Percentiles rank a stretch among this genome's conserved stretches.
These are phyloP conservation scores for Brenthis ino DNA, from an alignment of 2,888 invertebrate species.

Conservation along the genomic window DNA sequence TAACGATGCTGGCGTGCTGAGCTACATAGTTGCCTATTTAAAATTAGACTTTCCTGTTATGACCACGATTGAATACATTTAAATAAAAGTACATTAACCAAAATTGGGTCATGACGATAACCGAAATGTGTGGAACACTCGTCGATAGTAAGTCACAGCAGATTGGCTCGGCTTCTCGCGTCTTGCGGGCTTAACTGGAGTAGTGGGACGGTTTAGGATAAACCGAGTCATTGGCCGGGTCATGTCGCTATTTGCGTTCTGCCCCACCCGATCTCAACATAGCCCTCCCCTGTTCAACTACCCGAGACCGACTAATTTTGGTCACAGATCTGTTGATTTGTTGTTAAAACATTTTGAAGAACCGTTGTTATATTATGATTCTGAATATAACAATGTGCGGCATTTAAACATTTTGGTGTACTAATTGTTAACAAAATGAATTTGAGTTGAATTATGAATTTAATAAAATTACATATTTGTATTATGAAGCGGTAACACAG, in stretches of 20 bases:
- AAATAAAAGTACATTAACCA: constrained; percentile 29
- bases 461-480: no score
- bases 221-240: constrained; percentile 82
- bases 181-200: constrained; percentile 69
- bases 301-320: constrained; percentile 70
- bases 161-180: constrained; percentile 50
- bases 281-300: constrained; percentile 68
- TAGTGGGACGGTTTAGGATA: constrained; percentile 82
- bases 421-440: no score
- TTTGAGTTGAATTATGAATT: no score
- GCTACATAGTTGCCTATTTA: not conserved
- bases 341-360: constrained; percentile 39
- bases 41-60: constrained; percentile 28
- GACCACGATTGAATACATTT: constrained; percentile 24
- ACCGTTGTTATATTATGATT: constrained; percentile 15
- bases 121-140: constrained; percentile 49
- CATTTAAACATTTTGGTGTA: no score
- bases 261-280: constrained; percentile 55
- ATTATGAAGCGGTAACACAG: no score
- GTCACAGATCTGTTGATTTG: constrained; percentile 63
- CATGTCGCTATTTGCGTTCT: constrained; percentile 77
- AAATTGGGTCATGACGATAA: constrained; percentile 62
- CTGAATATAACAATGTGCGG: no score
- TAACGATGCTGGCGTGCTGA: not conserved
- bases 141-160: constrained; percentile 43